Conservation (phyloP, 2,797 vertebrate species). For the Diceros bicornis region DNA sequence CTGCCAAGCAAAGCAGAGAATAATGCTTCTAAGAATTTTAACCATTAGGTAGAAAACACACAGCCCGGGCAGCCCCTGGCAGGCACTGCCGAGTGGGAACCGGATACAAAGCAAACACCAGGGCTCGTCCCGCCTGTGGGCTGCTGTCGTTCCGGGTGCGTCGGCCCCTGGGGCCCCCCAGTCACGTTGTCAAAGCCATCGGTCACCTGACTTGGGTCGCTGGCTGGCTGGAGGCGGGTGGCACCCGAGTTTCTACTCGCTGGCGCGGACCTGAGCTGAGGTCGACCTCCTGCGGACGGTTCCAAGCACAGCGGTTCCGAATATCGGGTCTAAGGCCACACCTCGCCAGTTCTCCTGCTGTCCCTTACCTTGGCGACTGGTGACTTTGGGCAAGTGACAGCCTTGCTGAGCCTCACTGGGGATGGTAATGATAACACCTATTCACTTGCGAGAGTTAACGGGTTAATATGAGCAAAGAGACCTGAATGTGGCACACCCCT, state of each 20-base stretch:
- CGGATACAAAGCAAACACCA: conserved; percentile 86
- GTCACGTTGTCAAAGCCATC: neutral
- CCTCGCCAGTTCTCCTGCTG: accelerated
- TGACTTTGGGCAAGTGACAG: neutral
- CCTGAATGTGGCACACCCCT: accelerated
- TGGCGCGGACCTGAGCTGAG: neutral
- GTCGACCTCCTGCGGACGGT: neutral
- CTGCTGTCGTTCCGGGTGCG: conserved; percentile 40
- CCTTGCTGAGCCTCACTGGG: accelerated
- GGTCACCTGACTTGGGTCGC: neutral
- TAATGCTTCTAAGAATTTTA: conserved; percentile 87
- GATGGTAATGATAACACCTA: neutral
- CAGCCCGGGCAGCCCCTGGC: conserved; percentile 80
- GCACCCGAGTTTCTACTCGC: neutral
- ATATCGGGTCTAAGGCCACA: neutral
- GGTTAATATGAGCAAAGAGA: neutral
- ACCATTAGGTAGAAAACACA: conserved; percentile 84
- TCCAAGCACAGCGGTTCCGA: too few species aligned
- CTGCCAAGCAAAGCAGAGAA: conserved; percentile 90
- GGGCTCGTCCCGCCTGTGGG: neutral
- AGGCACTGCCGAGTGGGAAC: conserved; percentile 76
- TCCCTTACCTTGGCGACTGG: accelerated
- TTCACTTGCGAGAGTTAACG: neutral
- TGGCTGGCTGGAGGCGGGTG: neutral
- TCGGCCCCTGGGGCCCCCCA: neutral